Percentiles rank a stretch among this genome's conserved stretches.
phyloP scores from a whole-genome alignment of 1,140 invertebrate species.

The Laodelphax striatellus region DNA sequence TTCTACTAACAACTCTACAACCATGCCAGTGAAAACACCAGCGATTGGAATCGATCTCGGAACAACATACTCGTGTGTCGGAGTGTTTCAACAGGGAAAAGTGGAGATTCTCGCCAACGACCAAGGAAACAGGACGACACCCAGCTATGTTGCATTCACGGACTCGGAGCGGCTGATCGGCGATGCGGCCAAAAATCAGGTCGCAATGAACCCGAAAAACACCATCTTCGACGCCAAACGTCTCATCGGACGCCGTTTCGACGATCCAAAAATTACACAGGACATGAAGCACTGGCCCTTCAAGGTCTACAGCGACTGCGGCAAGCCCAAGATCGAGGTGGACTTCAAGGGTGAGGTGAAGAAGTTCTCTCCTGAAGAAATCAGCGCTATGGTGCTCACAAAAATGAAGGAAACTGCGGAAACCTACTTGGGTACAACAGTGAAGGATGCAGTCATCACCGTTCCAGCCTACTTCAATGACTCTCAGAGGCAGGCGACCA shows the following conservation, averaged over 20 bases:
- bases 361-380: constrained; percentile 60
- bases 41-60: constrained; percentile 33
- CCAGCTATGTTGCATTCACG: constrained; percentile 83
- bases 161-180: constrained; percentile 53
- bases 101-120: constrained; percentile 91
- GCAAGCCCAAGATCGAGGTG: constrained; percentile 53
- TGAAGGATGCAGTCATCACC: constrained; percentile 53
- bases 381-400: constrained; percentile 71
- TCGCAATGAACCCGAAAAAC: constrained; percentile 60
- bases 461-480: constrained; percentile 64
- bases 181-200: constrained; percentile 63
- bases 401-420: constrained; percentile 65
- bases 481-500: constrained; percentile 52
- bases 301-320: constrained; percentile 43
- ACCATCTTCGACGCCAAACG: constrained; percentile 50
- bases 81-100: constrained; percentile 72
- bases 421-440: constrained; percentile 39
- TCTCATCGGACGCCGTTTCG: constrained; percentile 52
- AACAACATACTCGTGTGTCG: constrained; percentile 62
- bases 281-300: constrained; percentile 56
- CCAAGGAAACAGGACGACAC: constrained; percentile 85
- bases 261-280: constrained; percentile 49
- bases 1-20: no score
- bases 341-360: constrained; percentile 33
- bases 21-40: constrained; percentile 25